These are phyloP conservation scores for Tiliqua scincoides DNA, from an alignment of 2,113 vertebrate species.

Conservation along the genomic window DNA sequence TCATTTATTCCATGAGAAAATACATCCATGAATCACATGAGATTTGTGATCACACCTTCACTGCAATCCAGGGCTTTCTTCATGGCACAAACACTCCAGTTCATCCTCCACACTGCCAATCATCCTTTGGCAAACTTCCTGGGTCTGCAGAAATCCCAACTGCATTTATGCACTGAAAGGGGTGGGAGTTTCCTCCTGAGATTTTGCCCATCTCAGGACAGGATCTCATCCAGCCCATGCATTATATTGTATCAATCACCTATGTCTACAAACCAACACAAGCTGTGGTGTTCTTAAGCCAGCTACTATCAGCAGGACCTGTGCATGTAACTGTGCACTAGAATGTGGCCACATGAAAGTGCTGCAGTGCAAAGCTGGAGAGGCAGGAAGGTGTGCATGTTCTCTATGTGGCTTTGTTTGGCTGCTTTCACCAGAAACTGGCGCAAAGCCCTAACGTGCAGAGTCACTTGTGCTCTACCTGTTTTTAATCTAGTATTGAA, in stretches of 20 bases:
- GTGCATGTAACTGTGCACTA: neutral
- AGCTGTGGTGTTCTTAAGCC: neutral
- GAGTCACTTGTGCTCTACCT: neutral
- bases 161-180: too few species aligned
- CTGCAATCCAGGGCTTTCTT: too few species aligned
- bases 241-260: too few species aligned
- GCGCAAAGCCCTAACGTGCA: neutral
- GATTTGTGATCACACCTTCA: too few species aligned
- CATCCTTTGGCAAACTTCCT: too few species aligned
- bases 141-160: too few species aligned
- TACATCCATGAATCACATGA: too few species aligned
- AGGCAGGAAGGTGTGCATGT: neutral
- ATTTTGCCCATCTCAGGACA: too few species aligned
- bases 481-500: neutral
- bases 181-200: too few species aligned
- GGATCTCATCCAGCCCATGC: neutral
- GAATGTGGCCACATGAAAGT: neutral
- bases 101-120: too few species aligned
- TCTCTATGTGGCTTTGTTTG: neutral
- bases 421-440: neutral
- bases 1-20: too few species aligned
- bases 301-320: neutral
- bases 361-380: conserved; percentile 1
- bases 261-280: neutral
- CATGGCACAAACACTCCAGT: too few species aligned